Evolutionary conservation across 2,888 invertebrate species (phyloP).

Genomic region (Caenorhabditis plicata): DNA sequence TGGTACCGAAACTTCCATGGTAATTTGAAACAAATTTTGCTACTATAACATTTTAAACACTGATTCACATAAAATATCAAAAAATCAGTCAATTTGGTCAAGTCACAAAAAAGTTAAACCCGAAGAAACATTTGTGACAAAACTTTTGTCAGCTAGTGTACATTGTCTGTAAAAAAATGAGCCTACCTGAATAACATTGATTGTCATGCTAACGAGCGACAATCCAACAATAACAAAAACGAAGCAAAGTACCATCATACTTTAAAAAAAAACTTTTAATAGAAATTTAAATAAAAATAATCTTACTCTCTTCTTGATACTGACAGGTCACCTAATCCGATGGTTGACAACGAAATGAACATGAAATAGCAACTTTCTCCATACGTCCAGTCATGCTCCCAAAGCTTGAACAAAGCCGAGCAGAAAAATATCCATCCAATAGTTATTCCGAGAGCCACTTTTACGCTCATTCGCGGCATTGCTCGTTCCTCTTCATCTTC

Average conservation of each 20-base stretch:
- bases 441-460: constrained; percentile 74
- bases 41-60: no score
- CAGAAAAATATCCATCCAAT: constrained; percentile 85
- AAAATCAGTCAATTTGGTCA: no score
- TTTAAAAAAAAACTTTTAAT: constrained; percentile 5
- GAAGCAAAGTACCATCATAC: constrained; percentile 65
- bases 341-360: constrained; percentile 67
- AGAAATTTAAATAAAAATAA: not conserved
- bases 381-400: constrained; percentile 77
- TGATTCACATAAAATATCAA: no score
- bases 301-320: constrained; percentile 60
- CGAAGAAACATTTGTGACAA: no score
- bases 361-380: constrained; percentile 68
- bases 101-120: no score
- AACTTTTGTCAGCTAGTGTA: no score
- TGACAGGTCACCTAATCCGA: constrained; percentile 64
- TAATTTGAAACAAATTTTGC: no score
- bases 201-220: constrained; percentile 69
- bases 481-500: constrained; percentile 36
- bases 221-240: constrained; percentile 68
- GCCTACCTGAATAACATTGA: constrained; percentile 67
- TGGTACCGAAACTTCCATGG: no score
- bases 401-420: constrained; percentile 83
- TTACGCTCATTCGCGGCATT: constrained; percentile 46
- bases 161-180: no score